A percentile compares a stretch with the other conserved stretches of the same genome.
Conservation (phyloP, 2,113 vertebrate genomes). For the Ascaphus truei region DNA sequence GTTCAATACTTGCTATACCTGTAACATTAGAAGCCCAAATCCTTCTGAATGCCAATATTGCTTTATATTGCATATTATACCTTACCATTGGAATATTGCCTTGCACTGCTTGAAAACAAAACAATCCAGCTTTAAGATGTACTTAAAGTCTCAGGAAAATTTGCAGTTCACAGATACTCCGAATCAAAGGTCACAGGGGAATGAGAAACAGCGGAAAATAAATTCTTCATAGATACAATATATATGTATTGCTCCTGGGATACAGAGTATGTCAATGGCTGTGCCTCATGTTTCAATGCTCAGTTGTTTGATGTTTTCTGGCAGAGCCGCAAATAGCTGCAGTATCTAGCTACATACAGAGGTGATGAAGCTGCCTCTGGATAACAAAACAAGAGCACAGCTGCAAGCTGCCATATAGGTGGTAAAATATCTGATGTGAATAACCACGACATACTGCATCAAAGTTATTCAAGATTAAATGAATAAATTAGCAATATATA, state of each 20-base stretch:
- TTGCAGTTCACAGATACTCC: neutral
- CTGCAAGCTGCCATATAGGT: too few relatives aligned
- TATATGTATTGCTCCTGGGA: conserved; percentile 1
- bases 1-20: too few relatives aligned
- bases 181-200: neutral
- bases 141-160: neutral
- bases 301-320: conserved; percentile 4
- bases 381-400: too few relatives aligned
- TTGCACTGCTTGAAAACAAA: neutral
- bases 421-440: too few relatives aligned
- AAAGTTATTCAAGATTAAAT: too few relatives aligned
- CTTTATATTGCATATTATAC: too few relatives aligned
- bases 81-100: neutral
- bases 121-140: neutral
- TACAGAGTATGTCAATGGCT: neutral
- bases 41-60: too few relatives aligned
- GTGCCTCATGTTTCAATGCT: neutral
- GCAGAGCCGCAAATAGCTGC: neutral
- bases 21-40: too few relatives aligned
- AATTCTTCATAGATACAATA: neutral
- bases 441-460: too few relatives aligned
- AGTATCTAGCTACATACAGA: neutral
- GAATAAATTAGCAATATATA: too few relatives aligned
- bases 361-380: too few relatives aligned
- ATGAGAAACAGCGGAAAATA: neutral